Conservation (phyloP, 1,140 invertebrate species). For the Myzus persicae region DNA sequence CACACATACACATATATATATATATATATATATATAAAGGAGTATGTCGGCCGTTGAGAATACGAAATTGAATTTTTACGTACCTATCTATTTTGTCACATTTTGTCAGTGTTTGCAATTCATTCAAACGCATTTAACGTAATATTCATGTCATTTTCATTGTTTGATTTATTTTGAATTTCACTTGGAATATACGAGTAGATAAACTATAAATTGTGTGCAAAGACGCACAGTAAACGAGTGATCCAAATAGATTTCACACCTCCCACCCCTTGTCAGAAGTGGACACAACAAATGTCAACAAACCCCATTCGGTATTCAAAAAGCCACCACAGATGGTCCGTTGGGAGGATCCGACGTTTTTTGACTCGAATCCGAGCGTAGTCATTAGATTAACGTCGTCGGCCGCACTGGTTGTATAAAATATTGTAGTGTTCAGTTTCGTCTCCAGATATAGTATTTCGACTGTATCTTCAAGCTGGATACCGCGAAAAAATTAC, state of each 20-base stretch:
- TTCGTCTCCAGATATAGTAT: neutral
- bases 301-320: neutral
- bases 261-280: neutral
- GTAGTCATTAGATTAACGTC: neutral
- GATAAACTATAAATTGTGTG: neutral
- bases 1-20: too few relatives aligned
- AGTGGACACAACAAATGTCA: neutral
- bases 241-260: neutral
- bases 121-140: neutral
- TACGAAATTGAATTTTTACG: too few relatives aligned
- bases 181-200: neutral
- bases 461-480: too few relatives aligned
- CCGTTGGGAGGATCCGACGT: neutral
- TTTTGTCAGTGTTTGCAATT: too few relatives aligned
- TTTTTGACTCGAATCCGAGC: neutral
- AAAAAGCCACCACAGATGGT: neutral
- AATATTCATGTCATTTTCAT: neutral
- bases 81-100: too few relatives aligned
- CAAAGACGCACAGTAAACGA: neutral
- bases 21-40: too few relatives aligned
- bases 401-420: neutral
- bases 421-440: neutral
- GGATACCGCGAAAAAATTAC: too few relatives aligned
- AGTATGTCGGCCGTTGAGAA: too few relatives aligned
- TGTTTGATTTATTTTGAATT: neutral